A percentile compares a stretch with the other conserved stretches of the same genome.
These are phyloP conservation scores for Heterochromis multidens DNA, from an alignment of 2,113 vertebrate species.

Conservation along the genomic window DNA sequence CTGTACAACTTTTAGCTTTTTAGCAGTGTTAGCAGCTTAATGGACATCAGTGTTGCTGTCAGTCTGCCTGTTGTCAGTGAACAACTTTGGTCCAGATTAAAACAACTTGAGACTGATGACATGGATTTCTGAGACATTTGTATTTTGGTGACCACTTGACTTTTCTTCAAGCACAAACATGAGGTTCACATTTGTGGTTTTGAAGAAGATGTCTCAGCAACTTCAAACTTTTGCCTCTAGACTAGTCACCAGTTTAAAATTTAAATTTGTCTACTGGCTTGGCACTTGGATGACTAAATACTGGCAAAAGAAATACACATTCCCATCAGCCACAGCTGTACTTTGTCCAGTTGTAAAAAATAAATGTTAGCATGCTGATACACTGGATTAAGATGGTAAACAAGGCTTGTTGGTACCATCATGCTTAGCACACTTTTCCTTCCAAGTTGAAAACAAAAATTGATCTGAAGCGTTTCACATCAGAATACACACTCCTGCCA, in stretches of 20 bases:
- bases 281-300: background rate
- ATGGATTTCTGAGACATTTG: background rate
- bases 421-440: background rate
- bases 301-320: background rate
- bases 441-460: background rate
- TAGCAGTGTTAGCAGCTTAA: background rate
- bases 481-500: background rate
- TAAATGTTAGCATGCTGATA: background rate
- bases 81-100: background rate
- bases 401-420: background rate
- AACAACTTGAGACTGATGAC: background rate
- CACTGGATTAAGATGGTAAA: background rate
- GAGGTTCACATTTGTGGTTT: background rate
- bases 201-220: background rate
- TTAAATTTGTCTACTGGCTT: background rate
- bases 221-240: background rate
- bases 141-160: background rate
- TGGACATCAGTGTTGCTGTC: background rate
- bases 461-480: conserved; percentile 19
- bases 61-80: background rate
- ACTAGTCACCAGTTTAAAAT: background rate
- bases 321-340: background rate
- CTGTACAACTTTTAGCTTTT: background rate
- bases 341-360: background rate
- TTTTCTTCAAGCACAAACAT: background rate